A percentile compares a stretch with the other conserved stretches of the same genome.
These are phyloP conservation scores for Anthoscopus minutus DNA, from an alignment of 2,113 vertebrate genomes.

Conservation along the genomic window DNA sequence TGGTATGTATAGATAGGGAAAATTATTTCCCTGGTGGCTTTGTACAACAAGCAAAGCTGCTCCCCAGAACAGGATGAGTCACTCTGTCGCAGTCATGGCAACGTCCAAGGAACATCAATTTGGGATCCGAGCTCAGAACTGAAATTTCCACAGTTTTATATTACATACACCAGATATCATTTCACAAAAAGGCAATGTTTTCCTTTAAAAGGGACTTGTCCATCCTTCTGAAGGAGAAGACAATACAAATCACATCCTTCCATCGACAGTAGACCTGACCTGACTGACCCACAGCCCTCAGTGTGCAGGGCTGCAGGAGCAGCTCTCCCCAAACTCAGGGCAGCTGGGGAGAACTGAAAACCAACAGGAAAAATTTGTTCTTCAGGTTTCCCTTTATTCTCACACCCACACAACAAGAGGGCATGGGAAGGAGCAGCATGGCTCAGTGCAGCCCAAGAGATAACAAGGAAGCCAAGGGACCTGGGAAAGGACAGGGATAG, in stretches of 20 bases:
- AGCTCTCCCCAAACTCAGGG: not conserved
- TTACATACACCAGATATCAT: not conserved
- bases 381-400: not conserved
- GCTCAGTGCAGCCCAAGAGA: not conserved
- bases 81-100: constrained; percentile 61
- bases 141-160: constrained; percentile 11
- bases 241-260: not conserved
- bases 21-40: constrained; percentile 54
- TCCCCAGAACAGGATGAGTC: constrained; percentile 58
- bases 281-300: accelerated
- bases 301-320: not conserved
- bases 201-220: not conserved
- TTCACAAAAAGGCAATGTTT: not conserved
- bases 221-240: not conserved
- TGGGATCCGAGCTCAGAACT: constrained; percentile 6
- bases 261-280: not conserved
- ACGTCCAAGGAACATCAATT: constrained; percentile 55
- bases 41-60: constrained; percentile 50
- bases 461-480: not conserved
- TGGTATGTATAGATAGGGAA: constrained; percentile 36
- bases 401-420: not conserved
- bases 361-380: not conserved
- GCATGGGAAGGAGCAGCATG: not conserved
- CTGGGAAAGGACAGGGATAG: not conserved
- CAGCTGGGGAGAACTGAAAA: not conserved